Conservation (phyloP, 1,140 invertebrate species). For the Mercenaria mercenaria region DNA sequence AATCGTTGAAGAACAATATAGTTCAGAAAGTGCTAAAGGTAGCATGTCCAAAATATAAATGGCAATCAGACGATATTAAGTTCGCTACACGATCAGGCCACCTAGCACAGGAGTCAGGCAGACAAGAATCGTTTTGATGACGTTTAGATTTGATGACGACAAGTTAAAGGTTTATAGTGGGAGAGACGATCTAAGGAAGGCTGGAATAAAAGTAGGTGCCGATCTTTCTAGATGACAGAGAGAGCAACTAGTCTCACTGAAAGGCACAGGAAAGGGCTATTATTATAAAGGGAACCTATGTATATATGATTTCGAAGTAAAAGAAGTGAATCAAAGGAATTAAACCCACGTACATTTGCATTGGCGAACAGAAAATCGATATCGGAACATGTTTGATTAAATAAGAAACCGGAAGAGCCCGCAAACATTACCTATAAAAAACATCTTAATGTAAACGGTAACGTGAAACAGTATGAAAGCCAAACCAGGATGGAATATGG, state of each 20-base stretch:
- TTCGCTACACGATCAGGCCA: neutral
- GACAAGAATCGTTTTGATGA: neutral
- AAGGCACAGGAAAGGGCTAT: too few species aligned
- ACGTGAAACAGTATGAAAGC: too few species aligned
- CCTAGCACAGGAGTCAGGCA: neutral
- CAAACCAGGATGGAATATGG: too few species aligned
- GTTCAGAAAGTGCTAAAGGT: neutral
- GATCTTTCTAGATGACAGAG: neutral
- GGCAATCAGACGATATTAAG: neutral
- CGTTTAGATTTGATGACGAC: slow-evolving; percentile 13
- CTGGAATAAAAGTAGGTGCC: neutral
- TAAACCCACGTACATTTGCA: too few species aligned
- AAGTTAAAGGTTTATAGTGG: neutral
- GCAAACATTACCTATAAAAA: too few species aligned
- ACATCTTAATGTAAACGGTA: too few species aligned
- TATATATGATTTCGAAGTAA: too few species aligned
- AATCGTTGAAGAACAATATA: neutral
- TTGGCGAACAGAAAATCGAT: too few species aligned
- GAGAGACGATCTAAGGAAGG: neutral
- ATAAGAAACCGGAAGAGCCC: too few species aligned
- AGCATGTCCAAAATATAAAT: neutral
- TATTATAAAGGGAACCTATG: too few species aligned
- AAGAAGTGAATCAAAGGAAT: too few species aligned
- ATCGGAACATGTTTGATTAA: too few species aligned
- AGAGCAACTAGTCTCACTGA: neutral